Conservation (phyloP, 2,888 invertebrate genomes). For the Eumerus sabulonum region DNA sequence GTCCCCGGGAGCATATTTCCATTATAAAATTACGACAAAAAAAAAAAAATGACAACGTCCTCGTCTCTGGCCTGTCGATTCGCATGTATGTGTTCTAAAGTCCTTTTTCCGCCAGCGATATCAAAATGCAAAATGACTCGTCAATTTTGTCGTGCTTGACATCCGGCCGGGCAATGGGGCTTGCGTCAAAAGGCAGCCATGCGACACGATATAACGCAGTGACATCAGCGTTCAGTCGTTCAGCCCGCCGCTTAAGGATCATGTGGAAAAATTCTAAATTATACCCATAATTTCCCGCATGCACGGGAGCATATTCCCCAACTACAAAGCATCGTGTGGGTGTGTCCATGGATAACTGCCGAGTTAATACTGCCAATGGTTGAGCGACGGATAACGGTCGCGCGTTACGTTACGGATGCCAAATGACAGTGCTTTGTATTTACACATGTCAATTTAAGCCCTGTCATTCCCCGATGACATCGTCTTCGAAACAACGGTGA, state of each 20-base stretch:
- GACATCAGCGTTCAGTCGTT: not conserved
- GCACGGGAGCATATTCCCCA: too few species aligned
- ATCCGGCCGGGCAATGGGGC: too few species aligned
- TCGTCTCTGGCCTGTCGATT: not conserved
- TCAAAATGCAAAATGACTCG: slow-evolving; percentile 45
- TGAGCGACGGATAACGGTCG: slow-evolving; percentile 21
- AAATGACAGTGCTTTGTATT: slow-evolving; percentile 22
- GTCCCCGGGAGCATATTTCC: slow-evolving; percentile 7
- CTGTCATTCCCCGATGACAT: not conserved
- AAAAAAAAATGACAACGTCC: not conserved
- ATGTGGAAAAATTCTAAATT: slow-evolving; percentile 55
- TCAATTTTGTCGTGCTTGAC: slow-evolving; percentile 23
- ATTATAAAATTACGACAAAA: not conserved
- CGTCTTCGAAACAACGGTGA: not conserved
- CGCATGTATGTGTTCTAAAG: slow-evolving; percentile 21
- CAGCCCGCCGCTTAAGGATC: slow-evolving; percentile 27
- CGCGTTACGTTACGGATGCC: not conserved
- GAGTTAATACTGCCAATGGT: slow-evolving; percentile 42
- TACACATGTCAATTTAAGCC: slow-evolving; percentile 23
- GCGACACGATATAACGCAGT: too few species aligned
- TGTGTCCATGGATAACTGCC: slow-evolving; percentile 21
- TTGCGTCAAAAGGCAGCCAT: too few species aligned
- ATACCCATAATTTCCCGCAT: slow-evolving; percentile 48
- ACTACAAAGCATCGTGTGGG: not conserved
- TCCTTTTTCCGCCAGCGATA: slow-evolving; percentile 24